These are phyloP conservation scores for Lepidonotus clava DNA, from an alignment of 2,888 invertebrate species.

Conservation along the genomic window DNA sequence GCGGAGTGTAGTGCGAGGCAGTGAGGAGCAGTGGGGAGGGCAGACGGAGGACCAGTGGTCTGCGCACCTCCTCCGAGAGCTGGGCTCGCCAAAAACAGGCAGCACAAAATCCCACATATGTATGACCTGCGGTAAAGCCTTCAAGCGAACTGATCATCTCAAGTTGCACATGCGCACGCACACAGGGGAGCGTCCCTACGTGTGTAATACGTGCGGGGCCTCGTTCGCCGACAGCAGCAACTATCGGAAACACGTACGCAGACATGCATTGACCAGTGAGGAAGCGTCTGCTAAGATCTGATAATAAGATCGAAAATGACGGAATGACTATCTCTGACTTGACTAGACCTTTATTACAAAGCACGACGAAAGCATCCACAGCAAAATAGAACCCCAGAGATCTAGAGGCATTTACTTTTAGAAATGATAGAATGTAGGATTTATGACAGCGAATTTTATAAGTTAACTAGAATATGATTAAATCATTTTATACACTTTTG, in stretches of 20 bases:
- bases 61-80: not conserved
- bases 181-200: conserved; percentile 16
- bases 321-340: too few species aligned
- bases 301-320: too few species aligned
- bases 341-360: too few species aligned
- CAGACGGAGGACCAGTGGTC: not conserved
- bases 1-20: not conserved
- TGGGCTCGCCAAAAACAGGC: not conserved
- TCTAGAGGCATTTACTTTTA: too few species aligned
- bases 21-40: not conserved
- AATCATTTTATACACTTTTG: too few species aligned
- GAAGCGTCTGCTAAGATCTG: too few species aligned
- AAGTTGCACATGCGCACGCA: conserved; percentile 22
- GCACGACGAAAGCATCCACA: too few species aligned
- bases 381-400: too few species aligned
- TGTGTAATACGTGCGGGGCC: not conserved
- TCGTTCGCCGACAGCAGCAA: conserved; percentile 32
- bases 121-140: not conserved
- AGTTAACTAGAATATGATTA: too few species aligned
- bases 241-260: not conserved
- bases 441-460: too few species aligned
- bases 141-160: not conserved
- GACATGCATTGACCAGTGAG: not conserved
- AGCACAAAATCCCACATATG: not conserved
- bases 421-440: too few species aligned